Evolutionary conservation across 2,888 invertebrate genomes (phyloP), one percentile per base, ranked within the genome.

Genomic region (Xanthia icteritia): DNA sequence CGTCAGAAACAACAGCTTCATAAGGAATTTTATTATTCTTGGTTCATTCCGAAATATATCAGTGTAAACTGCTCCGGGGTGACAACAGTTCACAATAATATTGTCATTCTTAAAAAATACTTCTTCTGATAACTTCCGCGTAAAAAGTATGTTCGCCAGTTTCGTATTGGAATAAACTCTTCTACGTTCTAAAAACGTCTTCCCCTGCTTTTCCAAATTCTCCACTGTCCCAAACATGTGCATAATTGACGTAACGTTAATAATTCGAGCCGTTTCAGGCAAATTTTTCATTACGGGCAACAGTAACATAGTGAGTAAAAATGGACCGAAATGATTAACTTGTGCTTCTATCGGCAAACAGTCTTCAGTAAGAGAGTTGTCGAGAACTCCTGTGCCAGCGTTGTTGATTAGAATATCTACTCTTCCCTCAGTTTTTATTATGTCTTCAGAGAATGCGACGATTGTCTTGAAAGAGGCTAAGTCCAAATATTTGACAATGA

Each of bases 251-350:
- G 98, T 98, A 0, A 98, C 98, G 27, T 98, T 97, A 0, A 98
- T 97, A 0, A 98, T 97, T 48, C 98, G 97, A 70, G 98, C 66
- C 58, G 77, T 97, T 0, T 98, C 98, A 0, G 97, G 96, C 2
- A 98, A 97, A 79, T 97, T 96, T 92, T 98, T 98, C 80, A 98
- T 89, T 48, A 98, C 92, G 92, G 98, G 98, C 81, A 98, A 97
- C 17, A 99, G 96, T 27, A 99, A 97, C 92, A 98, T 98, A 0
- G 99, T 99, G 31, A 99, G 97, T 61, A 99, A 96, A 92, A 99
- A 99, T 27, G 99, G 99, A 0, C 99, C 99, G 92, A 98, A 98
- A 91, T 99, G 98, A 93, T 99, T 99, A 3, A 99, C 98, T 42
- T 98, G 99, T 97, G 98, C 98, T 31, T 98, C 99, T 87, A 98